Evolutionary conservation across 2,888 invertebrate species (phyloP), one percentile per base, ranked within the genome.

Genomic region (Cosmopolites sordidus): DNA sequence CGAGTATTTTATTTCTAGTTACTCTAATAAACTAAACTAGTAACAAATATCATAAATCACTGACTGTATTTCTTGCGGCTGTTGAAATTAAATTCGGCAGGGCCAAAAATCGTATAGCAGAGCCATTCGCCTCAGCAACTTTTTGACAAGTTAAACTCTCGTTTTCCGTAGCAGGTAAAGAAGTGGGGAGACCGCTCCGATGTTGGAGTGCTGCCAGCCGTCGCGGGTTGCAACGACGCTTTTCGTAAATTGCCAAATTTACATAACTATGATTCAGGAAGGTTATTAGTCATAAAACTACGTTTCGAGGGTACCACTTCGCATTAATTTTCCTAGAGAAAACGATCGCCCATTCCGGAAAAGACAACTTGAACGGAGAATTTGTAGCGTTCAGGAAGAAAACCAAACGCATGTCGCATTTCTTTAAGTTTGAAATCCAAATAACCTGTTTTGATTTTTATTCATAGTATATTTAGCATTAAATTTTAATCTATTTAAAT

Each of bases 211-310:
- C 27, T 50, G 54, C 54, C 54, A 54, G 42, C 38, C 33, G 18
- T 17, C 37, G 41, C 40, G 17, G 48, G 54, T 45, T 54, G 49
- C 49, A 45, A 48, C 45, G 49, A 50, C 49, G 49, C 22, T 44
- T 54, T 54, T 54, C 50, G 43, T 49, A 55, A 51, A 55, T 55
- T 55, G 48, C 55, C 22, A 30, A 51, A 55, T 55, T 55, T 51
- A 51, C 55, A 55, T 55, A 51, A 51, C 51, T 48, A 55, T 55
- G 51, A 55, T 51, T 55, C 55, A 55, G 55, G 48, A 47, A 51
- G 55, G 55, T 55, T 55, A 51, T 55, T 54, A 55, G 55, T 55
- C 55, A 55, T 55, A 51, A 55, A 55, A 55, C 48, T 55, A 48
- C 44, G 55, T 50, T 55, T 51, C 43, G 40, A 48, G 55, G 43